Percentiles rank a stretch among this genome's conserved stretches.
Conservation (phyloP, 2,888 invertebrate genomes). For the Drosophila mulleri region DNA sequence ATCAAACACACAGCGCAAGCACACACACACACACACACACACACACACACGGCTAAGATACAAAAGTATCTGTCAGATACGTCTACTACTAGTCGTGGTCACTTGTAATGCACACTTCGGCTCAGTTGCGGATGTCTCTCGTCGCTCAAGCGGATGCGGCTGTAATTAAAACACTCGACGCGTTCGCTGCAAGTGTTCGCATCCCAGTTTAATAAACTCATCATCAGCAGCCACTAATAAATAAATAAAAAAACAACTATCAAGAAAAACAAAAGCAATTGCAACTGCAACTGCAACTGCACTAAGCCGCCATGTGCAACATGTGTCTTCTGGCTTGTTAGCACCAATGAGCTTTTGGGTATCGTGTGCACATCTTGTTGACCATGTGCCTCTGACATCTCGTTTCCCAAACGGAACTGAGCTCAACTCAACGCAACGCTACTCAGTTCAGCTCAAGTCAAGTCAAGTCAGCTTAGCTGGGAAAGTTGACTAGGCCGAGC, state of each 20-base stretch:
- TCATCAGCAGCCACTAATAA: conserved; percentile 31
- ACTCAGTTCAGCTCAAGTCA: neutral
- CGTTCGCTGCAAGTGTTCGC: conserved; percentile 23
- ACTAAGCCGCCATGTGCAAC: conserved; percentile 23
- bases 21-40: neutral
- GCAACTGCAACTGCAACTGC: neutral
- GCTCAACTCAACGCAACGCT: conserved; percentile 27
- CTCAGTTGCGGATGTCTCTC: conserved; percentile 43
- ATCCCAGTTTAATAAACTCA: conserved; percentile 43
- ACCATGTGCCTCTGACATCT: conserved; percentile 59
- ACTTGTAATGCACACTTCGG: conserved; percentile 21
- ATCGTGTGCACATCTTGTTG: conserved; percentile 25
- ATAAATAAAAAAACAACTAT: neutral
- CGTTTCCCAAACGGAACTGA: conserved; percentile 54
- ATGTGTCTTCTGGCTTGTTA: conserved; percentile 21
- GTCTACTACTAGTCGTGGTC: conserved; percentile 18
- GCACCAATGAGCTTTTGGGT: conserved; percentile 14
- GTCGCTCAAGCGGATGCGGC: conserved; percentile 51
- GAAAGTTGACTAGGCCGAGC: conserved; percentile 3
- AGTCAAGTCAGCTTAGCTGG: conserved; percentile 3
- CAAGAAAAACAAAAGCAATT: neutral
- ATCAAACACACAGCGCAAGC: conserved; percentile 46
- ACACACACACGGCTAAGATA: neutral
- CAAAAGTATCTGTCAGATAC: conserved; percentile 29
- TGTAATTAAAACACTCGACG: conserved; percentile 55